Evolutionary conservation across 2,797 vertebrate genomes (phyloP), one percentile per base, ranked within the genome.

Genomic region (Galago senegalensis): DNA sequence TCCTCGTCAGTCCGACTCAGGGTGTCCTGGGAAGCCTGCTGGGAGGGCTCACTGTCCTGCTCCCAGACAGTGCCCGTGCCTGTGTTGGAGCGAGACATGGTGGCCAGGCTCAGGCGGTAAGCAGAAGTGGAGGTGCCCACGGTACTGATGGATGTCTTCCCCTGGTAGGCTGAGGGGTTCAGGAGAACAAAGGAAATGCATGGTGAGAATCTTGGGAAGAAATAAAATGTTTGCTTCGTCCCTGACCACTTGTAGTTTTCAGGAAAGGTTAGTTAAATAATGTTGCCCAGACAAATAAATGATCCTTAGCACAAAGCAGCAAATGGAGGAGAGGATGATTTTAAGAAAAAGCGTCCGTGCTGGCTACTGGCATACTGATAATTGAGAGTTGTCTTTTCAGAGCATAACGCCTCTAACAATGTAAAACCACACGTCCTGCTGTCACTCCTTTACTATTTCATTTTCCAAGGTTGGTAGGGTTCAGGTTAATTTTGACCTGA

Each of bases 21-120:
- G 0, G 99, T 99, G 98, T 99, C 99, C 97, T 99, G 99, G 0
- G 99, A 99, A 10, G 99, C 99, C 95, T 99, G 99, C 95, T 99
- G 99, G 43, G 99, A 99, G 0, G 99, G 99, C 85, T 99, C 99
- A 16, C 99, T 99, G 93, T 99, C 99, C 98, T 99, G 99, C 97
- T 99, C 99, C 99, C 99, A 99, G 13, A 99, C 99, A 0, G 99
- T 99, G 93, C 99, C 99, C 0, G 99, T 99, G 96, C 99, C 99
- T 0, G 99, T 99, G 98, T 99, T 99, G 97, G 99, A 99, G 98
- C 99, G 99, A 0, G 99, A 99, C 99, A 99, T 99, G 16, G 99
- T 99, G 98, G 99, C 99, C 98, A 99, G 98, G 96, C 99, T 99
- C 97, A 99, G 98, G 96, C 99, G 99, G 96, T 99, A 99, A 0